Evolutionary conservation across 2,113 vertebrate genomes (phyloP).

Genomic region (Psophia crepitans): DNA sequence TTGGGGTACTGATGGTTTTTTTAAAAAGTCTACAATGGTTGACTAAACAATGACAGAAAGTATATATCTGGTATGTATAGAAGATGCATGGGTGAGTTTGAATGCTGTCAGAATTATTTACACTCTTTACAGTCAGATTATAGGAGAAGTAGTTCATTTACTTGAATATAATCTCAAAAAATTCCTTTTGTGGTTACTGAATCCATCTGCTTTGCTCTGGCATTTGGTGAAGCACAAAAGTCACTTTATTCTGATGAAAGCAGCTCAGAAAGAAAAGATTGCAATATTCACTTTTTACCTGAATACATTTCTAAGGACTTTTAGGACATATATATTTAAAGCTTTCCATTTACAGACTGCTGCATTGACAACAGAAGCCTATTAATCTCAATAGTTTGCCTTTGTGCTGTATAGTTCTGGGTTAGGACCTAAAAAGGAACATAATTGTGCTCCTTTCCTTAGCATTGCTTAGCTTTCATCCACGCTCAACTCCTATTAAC

Average conservation of each 20-base stretch:
- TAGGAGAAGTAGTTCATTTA: neutral
- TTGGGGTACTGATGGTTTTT: neutral
- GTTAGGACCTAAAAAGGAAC: neutral
- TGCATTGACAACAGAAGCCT: neutral
- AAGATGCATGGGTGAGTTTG: neutral
- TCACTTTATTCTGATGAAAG: conserved; percentile 25
- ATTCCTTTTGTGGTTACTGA: neutral
- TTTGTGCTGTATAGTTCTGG: neutral
- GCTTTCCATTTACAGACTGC: neutral
- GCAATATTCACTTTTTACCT: neutral
- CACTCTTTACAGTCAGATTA: neutral
- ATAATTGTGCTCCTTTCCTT: neutral
- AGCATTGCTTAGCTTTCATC: neutral
- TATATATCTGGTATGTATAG: neutral
- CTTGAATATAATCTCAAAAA: neutral
- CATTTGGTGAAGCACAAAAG: neutral
- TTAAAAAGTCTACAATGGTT: neutral
- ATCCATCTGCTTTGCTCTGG: neutral
- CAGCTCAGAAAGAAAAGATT: neutral
- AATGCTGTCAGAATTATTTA: neutral
- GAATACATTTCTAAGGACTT: neutral
- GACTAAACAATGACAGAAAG: neutral
- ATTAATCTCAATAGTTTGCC: neutral
- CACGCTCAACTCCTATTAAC: neutral
- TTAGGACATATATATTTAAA: neutral